Evolutionary conservation across 2,797 vertebrate species (phyloP).

Genomic region (Decapterus maruadsi): DNA sequence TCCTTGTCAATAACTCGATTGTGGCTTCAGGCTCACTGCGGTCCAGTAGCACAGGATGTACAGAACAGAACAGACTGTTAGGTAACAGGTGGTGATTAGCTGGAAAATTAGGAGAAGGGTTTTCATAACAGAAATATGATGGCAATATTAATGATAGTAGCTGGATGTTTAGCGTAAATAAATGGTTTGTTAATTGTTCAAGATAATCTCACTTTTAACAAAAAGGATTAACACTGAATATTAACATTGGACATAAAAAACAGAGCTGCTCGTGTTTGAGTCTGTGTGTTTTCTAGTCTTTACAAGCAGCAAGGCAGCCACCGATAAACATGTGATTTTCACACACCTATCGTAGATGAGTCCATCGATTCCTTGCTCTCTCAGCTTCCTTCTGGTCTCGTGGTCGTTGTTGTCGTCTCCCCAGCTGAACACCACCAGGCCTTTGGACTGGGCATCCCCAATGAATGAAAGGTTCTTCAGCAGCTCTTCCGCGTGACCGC

Average conservation of each 20-base stretch:
- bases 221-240: too few species aligned
- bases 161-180: not conserved
- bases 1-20: accelerated
- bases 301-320: not conserved
- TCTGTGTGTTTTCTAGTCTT: not conserved
- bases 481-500: slow-evolving; percentile 94
- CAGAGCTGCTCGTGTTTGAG: not conserved
- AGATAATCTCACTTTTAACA: too few species aligned
- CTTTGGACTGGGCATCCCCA: slow-evolving; percentile 91
- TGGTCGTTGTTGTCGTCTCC: slow-evolving; percentile 96
- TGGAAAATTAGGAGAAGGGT: not conserved
- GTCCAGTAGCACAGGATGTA: not conserved
- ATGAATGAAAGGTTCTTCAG: slow-evolving; percentile 89
- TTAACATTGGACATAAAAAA: not conserved
- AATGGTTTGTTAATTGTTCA: not conserved
- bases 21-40: not conserved
- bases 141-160: not conserved
- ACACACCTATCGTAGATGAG: slow-evolving; percentile 96
- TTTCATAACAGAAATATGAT: not conserved
- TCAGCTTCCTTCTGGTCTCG: slow-evolving; percentile 90
- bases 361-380: slow-evolving; percentile 92
- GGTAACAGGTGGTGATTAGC: not conserved
- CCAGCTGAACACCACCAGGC: slow-evolving; percentile 97
- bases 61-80: not conserved
- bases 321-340: not conserved